Conservation (phyloP, 2,888 invertebrate species). For the Perizoma affinitatum region DNA sequence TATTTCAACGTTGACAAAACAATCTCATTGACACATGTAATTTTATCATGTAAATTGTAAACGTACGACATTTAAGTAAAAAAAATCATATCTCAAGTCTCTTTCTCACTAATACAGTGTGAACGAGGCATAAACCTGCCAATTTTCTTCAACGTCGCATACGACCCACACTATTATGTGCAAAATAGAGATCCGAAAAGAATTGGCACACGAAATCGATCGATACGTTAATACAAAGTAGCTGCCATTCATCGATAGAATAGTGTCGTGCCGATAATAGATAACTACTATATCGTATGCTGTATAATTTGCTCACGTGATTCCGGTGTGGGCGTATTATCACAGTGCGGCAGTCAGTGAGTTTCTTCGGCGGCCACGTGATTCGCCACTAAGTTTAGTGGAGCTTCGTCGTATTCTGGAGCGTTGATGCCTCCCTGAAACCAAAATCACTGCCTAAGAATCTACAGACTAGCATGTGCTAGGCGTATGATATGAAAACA, state of each 20-base stretch:
- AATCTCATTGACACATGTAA: conserved; percentile 39
- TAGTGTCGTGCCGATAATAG: background rate
- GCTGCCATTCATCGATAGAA: conserved; percentile 5
- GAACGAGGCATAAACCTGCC: conserved; percentile 14
- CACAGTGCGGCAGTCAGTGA: conserved; percentile 67
- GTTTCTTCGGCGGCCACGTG: conserved; percentile 87
- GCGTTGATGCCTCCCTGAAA: conserved; percentile 69
- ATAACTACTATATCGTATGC: conserved; percentile 10
- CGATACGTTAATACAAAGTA: conserved; percentile 8
- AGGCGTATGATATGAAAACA: too few species aligned
- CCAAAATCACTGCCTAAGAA: conserved; percentile 1
- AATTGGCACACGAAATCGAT: conserved; percentile 17
- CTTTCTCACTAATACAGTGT: conserved; percentile 14
- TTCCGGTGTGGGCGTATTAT: conserved; percentile 40
- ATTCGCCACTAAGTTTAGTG: conserved; percentile 88
- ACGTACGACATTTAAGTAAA: conserved; percentile 32
- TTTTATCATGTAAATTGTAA: conserved; percentile 32
- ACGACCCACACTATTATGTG: conserved; percentile 4
- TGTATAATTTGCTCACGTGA: conserved; percentile 11
- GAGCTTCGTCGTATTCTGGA: conserved; percentile 85
- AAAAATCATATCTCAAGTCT: conserved; percentile 23
- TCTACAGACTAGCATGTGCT: too few species aligned
- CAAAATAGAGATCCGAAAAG: conserved; percentile 16
- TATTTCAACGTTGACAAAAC: conserved; percentile 41
- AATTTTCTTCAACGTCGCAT: conserved; percentile 4